Evolutionary conservation across 2,888 invertebrate species (phyloP).

Genomic region (Limnephilus auricula): DNA sequence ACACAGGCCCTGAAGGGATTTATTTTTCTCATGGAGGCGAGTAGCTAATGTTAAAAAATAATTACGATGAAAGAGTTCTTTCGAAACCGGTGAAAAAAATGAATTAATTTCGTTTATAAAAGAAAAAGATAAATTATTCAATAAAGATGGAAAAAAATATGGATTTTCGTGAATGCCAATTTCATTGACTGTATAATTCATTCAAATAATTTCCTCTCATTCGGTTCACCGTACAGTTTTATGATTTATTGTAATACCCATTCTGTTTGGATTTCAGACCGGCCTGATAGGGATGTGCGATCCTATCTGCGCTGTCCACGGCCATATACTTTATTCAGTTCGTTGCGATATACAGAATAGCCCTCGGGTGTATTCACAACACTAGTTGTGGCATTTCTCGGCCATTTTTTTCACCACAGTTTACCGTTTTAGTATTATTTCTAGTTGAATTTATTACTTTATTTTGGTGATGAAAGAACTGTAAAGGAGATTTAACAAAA

Average conservation of each 20-base stretch:
- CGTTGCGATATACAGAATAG: slow-evolving; percentile 61
- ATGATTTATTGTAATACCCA: slow-evolving; percentile 61
- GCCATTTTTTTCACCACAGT: slow-evolving; percentile 27
- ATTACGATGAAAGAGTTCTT: too few species aligned
- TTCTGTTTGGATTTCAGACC: slow-evolving; percentile 15
- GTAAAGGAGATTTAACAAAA: neutral
- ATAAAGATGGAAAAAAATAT: neutral
- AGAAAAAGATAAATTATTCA: too few species aligned
- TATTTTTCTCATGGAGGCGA: too few species aligned
- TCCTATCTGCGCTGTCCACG: slow-evolving; percentile 60
- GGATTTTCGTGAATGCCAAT: neutral
- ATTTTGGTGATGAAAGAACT: neutral
- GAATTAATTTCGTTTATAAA: too few species aligned
- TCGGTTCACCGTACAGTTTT: slow-evolving; percentile 57
- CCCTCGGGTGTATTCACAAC: slow-evolving; percentile 61
- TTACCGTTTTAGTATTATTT: slow-evolving; percentile 20
- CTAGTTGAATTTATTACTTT: slow-evolving; percentile 27
- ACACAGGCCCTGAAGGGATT: too few species aligned
- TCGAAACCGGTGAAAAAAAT: too few species aligned
- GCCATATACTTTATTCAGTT: slow-evolving; percentile 60
- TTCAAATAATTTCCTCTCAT: slow-evolving; percentile 51
- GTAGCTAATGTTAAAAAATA: too few species aligned
- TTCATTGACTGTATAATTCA: slow-evolving; percentile 44
- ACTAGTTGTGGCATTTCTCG: slow-evolving; percentile 34
- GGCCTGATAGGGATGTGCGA: slow-evolving; percentile 63